Conservation (phyloP, 2,113 vertebrate genomes). For the Oryctolagus cuniculus region DNA sequence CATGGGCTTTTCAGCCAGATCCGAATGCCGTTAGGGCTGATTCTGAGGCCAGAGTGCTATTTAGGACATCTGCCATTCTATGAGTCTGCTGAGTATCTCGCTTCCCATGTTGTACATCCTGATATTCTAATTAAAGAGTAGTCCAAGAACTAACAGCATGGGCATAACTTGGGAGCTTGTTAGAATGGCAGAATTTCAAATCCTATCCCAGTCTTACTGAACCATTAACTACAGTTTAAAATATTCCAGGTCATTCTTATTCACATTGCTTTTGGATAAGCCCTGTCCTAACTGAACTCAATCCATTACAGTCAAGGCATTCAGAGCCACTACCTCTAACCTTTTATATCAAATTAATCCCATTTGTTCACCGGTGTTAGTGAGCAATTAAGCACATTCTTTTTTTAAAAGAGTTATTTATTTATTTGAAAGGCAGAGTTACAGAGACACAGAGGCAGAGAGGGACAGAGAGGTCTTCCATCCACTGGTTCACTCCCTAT, state of each 20-base stretch:
- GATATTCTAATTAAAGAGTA: not conserved
- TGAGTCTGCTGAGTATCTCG: too few relatives aligned
- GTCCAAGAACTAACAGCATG: not conserved
- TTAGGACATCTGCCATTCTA: too few relatives aligned
- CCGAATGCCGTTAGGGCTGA: too few relatives aligned
- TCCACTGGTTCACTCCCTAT: too few relatives aligned
- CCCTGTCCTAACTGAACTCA: constrained; percentile 2
- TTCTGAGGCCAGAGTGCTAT: too few relatives aligned
- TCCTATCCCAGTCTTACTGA: not conserved
- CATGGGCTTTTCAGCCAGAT: too few relatives aligned
- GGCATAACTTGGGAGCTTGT: not conserved
- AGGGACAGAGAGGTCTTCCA: too few relatives aligned
- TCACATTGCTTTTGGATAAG: not conserved
- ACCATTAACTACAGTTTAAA: not conserved
- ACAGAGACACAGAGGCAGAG: too few relatives aligned
- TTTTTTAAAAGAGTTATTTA: not conserved
- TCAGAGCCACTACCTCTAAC: not conserved
- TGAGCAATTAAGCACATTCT: not conserved
- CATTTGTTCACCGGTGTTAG: not conserved
- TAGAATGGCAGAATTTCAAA: not conserved
- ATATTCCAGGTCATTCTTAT: not conserved
- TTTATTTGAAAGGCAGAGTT: too few relatives aligned
- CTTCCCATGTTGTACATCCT: too few relatives aligned
- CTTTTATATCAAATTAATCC: not conserved
- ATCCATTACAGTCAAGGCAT: not conserved